Percentiles rank a stretch among this genome's conserved stretches.
Conservation (phyloP, 2,113 vertebrate species). For the Acinonyx jubatus region DNA sequence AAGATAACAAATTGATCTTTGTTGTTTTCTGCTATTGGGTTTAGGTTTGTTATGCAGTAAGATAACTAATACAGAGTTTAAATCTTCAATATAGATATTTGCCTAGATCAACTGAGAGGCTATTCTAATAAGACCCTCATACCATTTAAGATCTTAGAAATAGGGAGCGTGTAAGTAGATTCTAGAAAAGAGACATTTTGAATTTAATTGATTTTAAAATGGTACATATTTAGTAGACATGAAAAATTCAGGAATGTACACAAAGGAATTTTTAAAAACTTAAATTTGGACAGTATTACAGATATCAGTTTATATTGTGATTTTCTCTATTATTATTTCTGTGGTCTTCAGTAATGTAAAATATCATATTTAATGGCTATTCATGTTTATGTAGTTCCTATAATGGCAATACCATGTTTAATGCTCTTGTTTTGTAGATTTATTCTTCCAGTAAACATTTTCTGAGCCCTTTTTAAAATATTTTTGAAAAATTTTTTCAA, state of each 20-base stretch:
- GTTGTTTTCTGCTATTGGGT: neutral
- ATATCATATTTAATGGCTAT: neutral
- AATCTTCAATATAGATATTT: neutral
- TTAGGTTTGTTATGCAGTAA: neutral
- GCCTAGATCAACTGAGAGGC: neutral
- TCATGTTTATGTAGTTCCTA: neutral
- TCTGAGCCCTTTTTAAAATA: neutral
- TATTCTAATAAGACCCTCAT: neutral
- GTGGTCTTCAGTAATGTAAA: neutral
- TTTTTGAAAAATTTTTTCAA: no score
- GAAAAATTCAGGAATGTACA: neutral
- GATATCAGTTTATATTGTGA: neutral
- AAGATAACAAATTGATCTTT: neutral
- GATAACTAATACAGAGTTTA: neutral
- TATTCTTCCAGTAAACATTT: conserved; percentile 1
- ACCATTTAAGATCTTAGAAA: neutral
- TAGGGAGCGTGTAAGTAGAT: neutral
- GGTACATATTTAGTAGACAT: neutral
- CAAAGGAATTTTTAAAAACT: neutral
- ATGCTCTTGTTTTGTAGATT: neutral
- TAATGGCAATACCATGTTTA: neutral
- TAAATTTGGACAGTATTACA: neutral
- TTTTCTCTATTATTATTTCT: neutral
- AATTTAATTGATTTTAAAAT: neutral
- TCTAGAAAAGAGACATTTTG: neutral